phyloP scores from a whole-genome alignment of 1,140 invertebrate genomes.

The Caligus rogercresseyi region DNA sequence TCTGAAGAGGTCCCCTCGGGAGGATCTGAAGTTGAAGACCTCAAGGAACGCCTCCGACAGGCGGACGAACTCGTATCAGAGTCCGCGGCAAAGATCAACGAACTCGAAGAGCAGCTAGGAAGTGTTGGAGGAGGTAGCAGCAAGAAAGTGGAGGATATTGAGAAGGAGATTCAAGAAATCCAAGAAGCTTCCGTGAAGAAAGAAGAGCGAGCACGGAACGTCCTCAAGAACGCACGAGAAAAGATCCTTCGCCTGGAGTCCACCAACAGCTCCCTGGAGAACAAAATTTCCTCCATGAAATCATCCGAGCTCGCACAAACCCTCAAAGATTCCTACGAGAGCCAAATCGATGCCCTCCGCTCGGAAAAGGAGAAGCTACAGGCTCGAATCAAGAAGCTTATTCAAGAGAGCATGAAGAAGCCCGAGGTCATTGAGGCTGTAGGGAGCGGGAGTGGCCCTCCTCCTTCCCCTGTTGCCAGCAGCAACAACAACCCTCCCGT shows the following conservation, averaged over 20 bases:
- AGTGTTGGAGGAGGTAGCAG: background rate
- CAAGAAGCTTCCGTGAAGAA: background rate
- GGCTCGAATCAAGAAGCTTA: background rate
- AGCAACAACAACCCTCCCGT: background rate
- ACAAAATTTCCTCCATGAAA: background rate
- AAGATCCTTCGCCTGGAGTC: background rate
- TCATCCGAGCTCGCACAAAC: background rate
- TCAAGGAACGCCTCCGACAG: background rate
- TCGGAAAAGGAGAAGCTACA: slow-evolving; percentile 1
- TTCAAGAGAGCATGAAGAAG: slow-evolving; percentile 31
- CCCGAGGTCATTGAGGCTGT: background rate
- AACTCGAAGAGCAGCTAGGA: background rate
- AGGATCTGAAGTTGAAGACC: background rate
- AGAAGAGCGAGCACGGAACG: background rate
- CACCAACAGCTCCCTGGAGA: background rate
- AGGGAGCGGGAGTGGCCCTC: background rate
- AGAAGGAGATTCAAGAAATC: background rate
- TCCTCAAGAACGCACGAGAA: background rate
- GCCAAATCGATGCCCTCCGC: background rate
- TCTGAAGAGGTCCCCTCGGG: background rate
- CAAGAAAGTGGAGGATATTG: background rate
- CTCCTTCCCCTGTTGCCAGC: background rate
- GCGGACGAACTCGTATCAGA: background rate
- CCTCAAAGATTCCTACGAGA: slow-evolving; percentile 1
- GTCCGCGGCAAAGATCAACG: background rate